These are phyloP conservation scores for Azorinus chamasolen DNA, from an alignment of 2,888 invertebrate genomes.

Conservation along the genomic window DNA sequence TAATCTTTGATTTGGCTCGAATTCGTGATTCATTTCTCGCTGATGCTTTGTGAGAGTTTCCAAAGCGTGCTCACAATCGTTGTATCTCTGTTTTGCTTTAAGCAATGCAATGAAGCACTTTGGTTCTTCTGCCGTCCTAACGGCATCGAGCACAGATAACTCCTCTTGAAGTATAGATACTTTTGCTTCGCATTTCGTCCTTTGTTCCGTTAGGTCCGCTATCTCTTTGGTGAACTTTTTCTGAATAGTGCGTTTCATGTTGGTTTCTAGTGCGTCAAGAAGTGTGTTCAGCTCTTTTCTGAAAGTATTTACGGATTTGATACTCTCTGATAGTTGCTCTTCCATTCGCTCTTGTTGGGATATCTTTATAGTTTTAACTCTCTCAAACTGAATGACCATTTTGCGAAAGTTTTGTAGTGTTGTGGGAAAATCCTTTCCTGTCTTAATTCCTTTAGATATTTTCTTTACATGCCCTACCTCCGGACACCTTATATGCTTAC, in stretches of 20 bases:
- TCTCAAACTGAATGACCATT: constrained; percentile 43
- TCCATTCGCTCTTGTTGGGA: constrained; percentile 25
- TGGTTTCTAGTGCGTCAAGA: constrained; percentile 36
- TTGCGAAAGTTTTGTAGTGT: constrained; percentile 31
- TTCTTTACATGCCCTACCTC: constrained; percentile 17
- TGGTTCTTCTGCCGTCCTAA: constrained; percentile 28
- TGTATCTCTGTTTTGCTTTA: constrained; percentile 18
- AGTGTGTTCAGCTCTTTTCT: constrained; percentile 28
- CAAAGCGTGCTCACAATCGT: constrained; percentile 30
- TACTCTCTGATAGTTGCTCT: constrained; percentile 32
- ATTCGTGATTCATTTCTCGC: constrained; percentile 24
- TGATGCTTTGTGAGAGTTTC: constrained; percentile 33
- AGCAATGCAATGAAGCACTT: constrained; percentile 43
- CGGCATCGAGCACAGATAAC: constrained; percentile 17
- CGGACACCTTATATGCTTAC: constrained; percentile 27
- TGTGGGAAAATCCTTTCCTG: constrained; percentile 23
- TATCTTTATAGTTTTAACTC: constrained; percentile 25
- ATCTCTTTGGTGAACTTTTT: constrained; percentile 36
- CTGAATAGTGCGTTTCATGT: constrained; percentile 18
- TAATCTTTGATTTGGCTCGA: constrained; percentile 44
- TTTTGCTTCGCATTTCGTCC: constrained; percentile 21
- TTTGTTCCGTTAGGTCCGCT: constrained; percentile 16
- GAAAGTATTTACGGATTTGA: constrained; percentile 25
- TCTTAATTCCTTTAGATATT: constrained; percentile 36
- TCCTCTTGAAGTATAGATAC: constrained; percentile 23